Evolutionary conservation across 1,140 invertebrate genomes (phyloP), one percentile per base, ranked within the genome.

Genomic region (Theocolax elegans): DNA sequence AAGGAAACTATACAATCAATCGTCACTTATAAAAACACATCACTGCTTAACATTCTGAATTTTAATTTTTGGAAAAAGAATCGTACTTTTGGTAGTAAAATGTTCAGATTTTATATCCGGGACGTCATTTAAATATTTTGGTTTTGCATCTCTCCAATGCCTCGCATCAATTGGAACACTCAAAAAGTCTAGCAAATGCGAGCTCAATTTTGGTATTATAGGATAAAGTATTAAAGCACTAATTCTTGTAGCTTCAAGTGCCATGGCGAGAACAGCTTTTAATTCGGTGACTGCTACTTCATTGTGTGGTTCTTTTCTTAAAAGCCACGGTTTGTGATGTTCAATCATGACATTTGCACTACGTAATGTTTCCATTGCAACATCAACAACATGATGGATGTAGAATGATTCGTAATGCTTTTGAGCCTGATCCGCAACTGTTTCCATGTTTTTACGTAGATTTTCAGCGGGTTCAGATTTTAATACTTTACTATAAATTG

Each of bases 341-440:
- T 97, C 91, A 71, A 99, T 91, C 88, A 98, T 95, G 68, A 90
- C 85, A 88, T 99, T 99, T 1, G 93, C 90, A 29, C 88, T 83
- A 78, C 93, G 91, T 9, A 98, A 83, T 3, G 89, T 87, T 25
- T 85, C 81, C 82, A 98, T 93, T 0, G 94, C 89, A 0, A 84
- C 83, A 77, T 97, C 94, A 0, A 95, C 89, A 0, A 89, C 95
- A 83, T 91, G 91, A 86, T 97, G 94, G 80, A 97, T 93, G 76
- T 95, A 90, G 78, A 91, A 92, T 42, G 92, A 87, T 58, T 89
- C 84, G 82, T 95, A 99, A 83, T 92, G 87, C 17, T 86, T 56
- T 64, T 86, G 80, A 63, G 92, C 91, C 27, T 80, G 83, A n/a
- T 85, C 89, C 89, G 86, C 64, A 58, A 88, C 75, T 7, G 49